These are phyloP conservation scores for Hemicordylus capensis DNA, from an alignment of 2,113 vertebrate species.

Conservation along the genomic window DNA sequence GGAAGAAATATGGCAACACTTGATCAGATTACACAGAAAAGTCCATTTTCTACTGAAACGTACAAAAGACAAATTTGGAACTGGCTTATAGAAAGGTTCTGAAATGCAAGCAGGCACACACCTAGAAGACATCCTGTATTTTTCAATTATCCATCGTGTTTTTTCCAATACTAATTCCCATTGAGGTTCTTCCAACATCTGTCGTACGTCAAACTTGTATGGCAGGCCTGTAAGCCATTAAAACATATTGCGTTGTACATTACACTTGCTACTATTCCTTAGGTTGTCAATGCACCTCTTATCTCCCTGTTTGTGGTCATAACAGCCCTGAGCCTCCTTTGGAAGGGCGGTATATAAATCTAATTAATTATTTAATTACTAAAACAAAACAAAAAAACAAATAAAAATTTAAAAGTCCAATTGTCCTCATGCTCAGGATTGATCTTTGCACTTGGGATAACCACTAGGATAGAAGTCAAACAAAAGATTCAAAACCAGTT, in stretches of 20 bases:
- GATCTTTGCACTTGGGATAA: not conserved
- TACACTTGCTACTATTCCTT: not conserved
- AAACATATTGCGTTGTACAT: not conserved
- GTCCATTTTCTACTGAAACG: constrained; percentile 13
- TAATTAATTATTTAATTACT: not conserved
- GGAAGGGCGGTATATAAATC: not conserved
- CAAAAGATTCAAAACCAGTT: not conserved
- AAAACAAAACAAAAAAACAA: not conserved
- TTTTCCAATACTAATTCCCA: constrained; percentile 91
- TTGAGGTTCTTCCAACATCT: constrained; percentile 85
- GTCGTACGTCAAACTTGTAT: constrained; percentile 91
- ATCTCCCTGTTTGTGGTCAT: not conserved
- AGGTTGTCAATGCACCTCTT: not conserved
- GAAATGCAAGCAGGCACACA: constrained; percentile 54
- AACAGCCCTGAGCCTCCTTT: too few species aligned
- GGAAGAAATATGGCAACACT: constrained; percentile 50
- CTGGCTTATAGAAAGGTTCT: constrained; percentile 23
- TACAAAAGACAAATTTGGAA: not conserved
- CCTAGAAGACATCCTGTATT: constrained; percentile 87
- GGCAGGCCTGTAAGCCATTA: constrained; percentile 83
- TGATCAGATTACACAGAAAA: constrained; percentile 35
- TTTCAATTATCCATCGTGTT: constrained; percentile 93
- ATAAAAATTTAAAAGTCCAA: not conserved
- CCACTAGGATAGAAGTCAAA: not conserved
- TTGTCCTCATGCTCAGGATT: not conserved